A percentile compares a stretch with the other conserved stretches of the same genome.
phyloP scores from a whole-genome alignment of 2,888 invertebrate species.

The Agrotis puta region DNA sequence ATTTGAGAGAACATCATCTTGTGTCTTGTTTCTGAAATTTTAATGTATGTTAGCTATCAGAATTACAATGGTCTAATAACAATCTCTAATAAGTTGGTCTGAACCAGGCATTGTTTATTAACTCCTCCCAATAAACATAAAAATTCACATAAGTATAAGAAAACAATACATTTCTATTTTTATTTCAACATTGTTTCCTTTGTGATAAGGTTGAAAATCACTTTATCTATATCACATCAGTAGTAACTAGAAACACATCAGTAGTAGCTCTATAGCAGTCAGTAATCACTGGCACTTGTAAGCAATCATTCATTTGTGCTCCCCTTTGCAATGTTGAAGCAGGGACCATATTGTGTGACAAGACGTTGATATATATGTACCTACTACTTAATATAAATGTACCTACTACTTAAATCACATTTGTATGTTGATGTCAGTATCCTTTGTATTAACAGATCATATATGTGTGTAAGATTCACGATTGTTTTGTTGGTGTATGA shows the following conservation, averaged over 20 bases:
- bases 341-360: constrained; percentile 46
- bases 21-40: too few relatives aligned
- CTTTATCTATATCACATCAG: constrained; percentile 25
- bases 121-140: constrained; percentile 14
- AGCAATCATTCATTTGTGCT: constrained; percentile 88
- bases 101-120: constrained; percentile 19
- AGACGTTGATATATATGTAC: constrained; percentile 25
- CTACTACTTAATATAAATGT: constrained; percentile 12
- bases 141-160: constrained; percentile 24
- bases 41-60: too few relatives aligned
- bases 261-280: constrained; percentile 60
- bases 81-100: neutral
- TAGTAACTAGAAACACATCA: constrained; percentile 48
- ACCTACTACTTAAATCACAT: constrained; percentile 18
- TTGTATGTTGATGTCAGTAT: constrained; percentile 6
- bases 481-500: constrained; percentile 7
- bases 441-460: constrained; percentile 1
- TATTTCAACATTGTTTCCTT: constrained; percentile 18
- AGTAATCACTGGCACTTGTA: constrained; percentile 86
- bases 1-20: too few relatives aligned
- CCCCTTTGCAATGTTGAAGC: constrained; percentile 67
- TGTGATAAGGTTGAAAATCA: constrained; percentile 46
- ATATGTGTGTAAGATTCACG: neutral
- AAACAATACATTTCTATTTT: constrained; percentile 2
- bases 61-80: too few relatives aligned